phyloP scores from a whole-genome alignment of 2,797 vertebrate species.

The Apogon hyalosoma region DNA sequence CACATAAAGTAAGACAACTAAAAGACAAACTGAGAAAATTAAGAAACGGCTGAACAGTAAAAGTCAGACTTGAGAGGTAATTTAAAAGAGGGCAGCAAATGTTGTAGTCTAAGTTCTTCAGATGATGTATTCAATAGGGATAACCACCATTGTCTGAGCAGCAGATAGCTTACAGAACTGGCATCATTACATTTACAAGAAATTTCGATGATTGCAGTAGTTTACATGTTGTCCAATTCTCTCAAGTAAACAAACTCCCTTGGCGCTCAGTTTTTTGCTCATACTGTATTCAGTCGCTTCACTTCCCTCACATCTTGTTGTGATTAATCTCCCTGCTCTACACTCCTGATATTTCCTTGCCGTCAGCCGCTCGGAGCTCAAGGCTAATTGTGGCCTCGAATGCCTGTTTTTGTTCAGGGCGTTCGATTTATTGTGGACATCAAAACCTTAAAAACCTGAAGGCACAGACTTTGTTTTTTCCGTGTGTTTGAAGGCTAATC shows the following conservation, averaged over 20 bases:
- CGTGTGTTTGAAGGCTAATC: conserved; percentile 54
- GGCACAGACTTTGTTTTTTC: conserved; percentile 45
- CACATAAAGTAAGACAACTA: too few relatives aligned
- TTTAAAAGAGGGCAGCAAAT: too few relatives aligned
- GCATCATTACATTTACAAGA: too few relatives aligned
- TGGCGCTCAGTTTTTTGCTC: neutral
- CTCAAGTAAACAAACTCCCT: conserved; percentile 64
- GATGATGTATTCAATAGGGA: too few relatives aligned
- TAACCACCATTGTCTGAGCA: too few relatives aligned
- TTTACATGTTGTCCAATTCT: conserved; percentile 52
- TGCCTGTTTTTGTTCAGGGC: conserved; percentile 61
- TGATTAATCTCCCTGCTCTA: conserved; percentile 76
- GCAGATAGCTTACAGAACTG: too few relatives aligned
- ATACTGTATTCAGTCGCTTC: conserved; percentile 46
- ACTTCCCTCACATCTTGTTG: conserved; percentile 50
- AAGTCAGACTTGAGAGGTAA: too few relatives aligned
- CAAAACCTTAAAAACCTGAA: conserved; percentile 55
- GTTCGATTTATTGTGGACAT: conserved; percentile 58
- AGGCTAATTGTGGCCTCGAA: conserved; percentile 65
- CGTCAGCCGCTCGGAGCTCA: conserved; percentile 59
- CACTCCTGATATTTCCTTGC: conserved; percentile 54
- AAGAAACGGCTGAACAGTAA: too few relatives aligned
- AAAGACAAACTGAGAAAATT: too few relatives aligned
- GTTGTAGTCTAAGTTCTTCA: too few relatives aligned
- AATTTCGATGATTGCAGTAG: conserved; percentile 25